Evolutionary conservation across 2,888 invertebrate genomes (phyloP).

Genomic region (Gymnoscelis rufifasciata): DNA sequence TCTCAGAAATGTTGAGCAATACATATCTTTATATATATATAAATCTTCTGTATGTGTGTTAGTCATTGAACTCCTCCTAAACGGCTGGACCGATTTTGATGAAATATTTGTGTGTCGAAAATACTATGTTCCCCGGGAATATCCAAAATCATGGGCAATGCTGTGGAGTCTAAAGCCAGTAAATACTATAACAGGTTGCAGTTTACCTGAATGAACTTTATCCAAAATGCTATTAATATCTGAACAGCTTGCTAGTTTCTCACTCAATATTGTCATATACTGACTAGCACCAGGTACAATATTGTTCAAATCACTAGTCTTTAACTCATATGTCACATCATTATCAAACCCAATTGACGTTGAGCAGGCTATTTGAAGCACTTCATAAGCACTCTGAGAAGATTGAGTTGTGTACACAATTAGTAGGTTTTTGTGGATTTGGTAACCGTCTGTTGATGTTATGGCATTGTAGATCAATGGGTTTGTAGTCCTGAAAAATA

Average conservation of each 20-base stretch:
- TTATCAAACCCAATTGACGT: conserved; percentile 44
- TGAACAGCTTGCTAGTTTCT: conserved; percentile 54
- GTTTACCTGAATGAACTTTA: conserved; percentile 71
- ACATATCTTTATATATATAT: no score
- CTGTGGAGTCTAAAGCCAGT: no score
- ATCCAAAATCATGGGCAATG: no score
- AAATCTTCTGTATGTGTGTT: no score
- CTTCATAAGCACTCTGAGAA: conserved; percentile 62
- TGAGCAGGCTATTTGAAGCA: conserved; percentile 61
- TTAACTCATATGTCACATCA: conserved; percentile 53
- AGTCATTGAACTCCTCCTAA: no score
- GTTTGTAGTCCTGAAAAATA: conserved; percentile 47
- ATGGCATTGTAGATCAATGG: conserved; percentile 49
- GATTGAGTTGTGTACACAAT: conserved; percentile 61
- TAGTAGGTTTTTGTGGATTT: conserved; percentile 62
- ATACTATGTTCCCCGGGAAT: no score
- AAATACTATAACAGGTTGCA: no score
- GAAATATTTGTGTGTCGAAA: no score
- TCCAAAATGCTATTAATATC: conserved; percentile 67
- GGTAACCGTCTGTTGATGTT: conserved; percentile 52
- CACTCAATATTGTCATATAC: conserved; percentile 64
- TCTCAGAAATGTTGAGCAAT: no score
- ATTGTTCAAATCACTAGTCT: conserved; percentile 52
- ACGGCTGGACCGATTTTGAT: no score
- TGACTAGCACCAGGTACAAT: conserved; percentile 59